A percentile compares a stretch with the other conserved stretches of the same genome.
These are phyloP conservation scores for Ectemnius continuus DNA, from an alignment of 2,888 invertebrate species.

Conservation along the genomic window DNA sequence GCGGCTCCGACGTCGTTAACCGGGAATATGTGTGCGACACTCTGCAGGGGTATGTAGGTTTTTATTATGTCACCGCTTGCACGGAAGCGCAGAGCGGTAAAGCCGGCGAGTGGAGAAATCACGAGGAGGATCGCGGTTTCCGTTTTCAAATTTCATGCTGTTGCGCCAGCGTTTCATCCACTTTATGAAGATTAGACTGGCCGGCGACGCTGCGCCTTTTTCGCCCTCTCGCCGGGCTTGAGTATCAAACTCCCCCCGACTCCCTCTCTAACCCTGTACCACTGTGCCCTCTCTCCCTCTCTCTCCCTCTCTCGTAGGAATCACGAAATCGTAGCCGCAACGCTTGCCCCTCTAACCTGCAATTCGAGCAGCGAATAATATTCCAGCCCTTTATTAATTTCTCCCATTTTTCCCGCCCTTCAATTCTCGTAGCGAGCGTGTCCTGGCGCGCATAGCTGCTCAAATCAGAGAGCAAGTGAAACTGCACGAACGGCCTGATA, in stretches of 20 bases:
- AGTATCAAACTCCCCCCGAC: not conserved
- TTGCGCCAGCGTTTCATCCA: slow-evolving; percentile 10
- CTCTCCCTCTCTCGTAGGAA: not conserved
- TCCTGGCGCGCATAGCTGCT: no score
- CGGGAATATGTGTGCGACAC: not conserved
- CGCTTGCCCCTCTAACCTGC: not conserved
- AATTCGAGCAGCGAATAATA: not conserved
- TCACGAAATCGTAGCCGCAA: not conserved
- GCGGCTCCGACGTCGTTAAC: not conserved
- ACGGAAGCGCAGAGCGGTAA: slow-evolving; percentile 10
- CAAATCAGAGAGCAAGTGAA: no score
- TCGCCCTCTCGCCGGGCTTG: slow-evolving; percentile 11
- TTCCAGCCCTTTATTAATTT: not conserved
- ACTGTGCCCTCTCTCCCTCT: not conserved
- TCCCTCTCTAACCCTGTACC: not conserved
- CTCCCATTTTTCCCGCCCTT: not conserved
- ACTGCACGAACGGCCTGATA: no score
- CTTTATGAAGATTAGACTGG: slow-evolving; percentile 50
- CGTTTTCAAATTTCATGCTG: slow-evolving; percentile 28
- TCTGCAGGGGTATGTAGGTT: slow-evolving; percentile 5
- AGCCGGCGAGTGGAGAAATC: slow-evolving; percentile 19
- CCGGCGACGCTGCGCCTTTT: slow-evolving; percentile 10
- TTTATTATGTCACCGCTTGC: slow-evolving; percentile 25
- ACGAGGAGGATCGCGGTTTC: slow-evolving; percentile 14
- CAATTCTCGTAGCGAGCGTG: not conserved